Conservation (phyloP, 2,888 invertebrate species). For the Drosophila maculinotata region DNA sequence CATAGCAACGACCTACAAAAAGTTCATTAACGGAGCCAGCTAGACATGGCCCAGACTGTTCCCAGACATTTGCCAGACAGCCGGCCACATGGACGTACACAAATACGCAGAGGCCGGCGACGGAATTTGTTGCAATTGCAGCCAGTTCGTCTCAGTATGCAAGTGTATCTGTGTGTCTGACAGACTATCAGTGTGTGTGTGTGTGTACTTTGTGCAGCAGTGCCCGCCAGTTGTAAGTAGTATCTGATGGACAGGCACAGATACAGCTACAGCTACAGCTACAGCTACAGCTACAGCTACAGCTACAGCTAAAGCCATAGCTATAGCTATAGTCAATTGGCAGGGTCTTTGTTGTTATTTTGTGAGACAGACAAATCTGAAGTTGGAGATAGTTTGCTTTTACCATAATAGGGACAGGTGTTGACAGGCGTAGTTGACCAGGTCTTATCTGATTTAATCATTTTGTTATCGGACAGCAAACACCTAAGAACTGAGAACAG, state of each 20-base stretch:
- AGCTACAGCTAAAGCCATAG: slow-evolving; percentile 31
- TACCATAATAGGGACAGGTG: slow-evolving; percentile 22
- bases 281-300: slow-evolving; percentile 23
- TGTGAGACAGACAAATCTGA: slow-evolving; percentile 3
- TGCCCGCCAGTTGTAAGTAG: slow-evolving; percentile 49
- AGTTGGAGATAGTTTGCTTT: neutral
- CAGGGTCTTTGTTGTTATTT: slow-evolving; percentile 16
- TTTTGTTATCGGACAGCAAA: neutral
- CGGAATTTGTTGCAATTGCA: slow-evolving; percentile 72
- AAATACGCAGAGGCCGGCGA: slow-evolving; percentile 61
- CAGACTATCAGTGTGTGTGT: slow-evolving; percentile 16
- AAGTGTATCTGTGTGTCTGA: slow-evolving; percentile 12
- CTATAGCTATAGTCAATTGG: slow-evolving; percentile 12
- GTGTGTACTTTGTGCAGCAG: slow-evolving; percentile 46
- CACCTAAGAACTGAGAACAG: neutral
- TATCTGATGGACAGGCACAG: slow-evolving; percentile 60
- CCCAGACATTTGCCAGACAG: slow-evolving; percentile 81
- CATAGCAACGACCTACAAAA: slow-evolving; percentile 85
- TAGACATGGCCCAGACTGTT: slow-evolving; percentile 85
- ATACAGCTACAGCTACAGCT: slow-evolving; percentile 31
- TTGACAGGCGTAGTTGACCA: slow-evolving; percentile 6
- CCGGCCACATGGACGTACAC: slow-evolving; percentile 56
- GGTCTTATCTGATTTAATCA: slow-evolving; percentile 2
- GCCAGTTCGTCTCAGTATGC: slow-evolving; percentile 47
- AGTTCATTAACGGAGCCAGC: slow-evolving; percentile 85